Evolutionary conservation across 2,113 vertebrate genomes (phyloP).

Genomic region (Phaethon lepturus): DNA sequence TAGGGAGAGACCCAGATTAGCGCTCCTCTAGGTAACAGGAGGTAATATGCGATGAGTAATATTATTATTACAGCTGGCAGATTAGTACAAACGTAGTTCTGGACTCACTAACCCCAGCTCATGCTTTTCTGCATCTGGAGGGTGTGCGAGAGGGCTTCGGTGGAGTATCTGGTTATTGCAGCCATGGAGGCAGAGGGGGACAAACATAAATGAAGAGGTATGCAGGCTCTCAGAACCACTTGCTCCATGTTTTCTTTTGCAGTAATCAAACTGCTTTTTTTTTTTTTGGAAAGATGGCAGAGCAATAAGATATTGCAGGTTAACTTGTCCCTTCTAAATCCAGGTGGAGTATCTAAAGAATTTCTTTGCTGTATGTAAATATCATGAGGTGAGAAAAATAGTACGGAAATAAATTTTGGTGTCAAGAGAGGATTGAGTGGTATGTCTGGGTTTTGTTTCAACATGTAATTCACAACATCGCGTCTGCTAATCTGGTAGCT

Average conservation of each 20-base stretch:
- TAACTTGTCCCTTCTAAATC: neutral
- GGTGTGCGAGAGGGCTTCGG: neutral
- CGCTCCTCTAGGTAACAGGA: neutral
- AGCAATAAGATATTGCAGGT: neutral
- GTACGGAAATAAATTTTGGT: neutral
- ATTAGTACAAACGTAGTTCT: fast-evolving
- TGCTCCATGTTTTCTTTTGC: neutral
- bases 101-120: neutral
- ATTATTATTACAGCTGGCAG: neutral
- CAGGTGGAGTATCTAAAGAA: neutral
- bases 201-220: neutral
- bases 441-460: slow-evolving; percentile 10
- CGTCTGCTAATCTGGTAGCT: slow-evolving; percentile 47
- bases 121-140: fast-evolving
- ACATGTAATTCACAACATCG: slow-evolving; percentile 40
- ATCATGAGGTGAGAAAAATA: slow-evolving; percentile 6
- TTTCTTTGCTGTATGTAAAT: neutral
- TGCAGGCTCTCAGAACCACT: neutral
- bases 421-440: neutral
- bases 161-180: neutral
- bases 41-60: too few species aligned
- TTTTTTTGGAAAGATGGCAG: neutral
- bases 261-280: neutral
- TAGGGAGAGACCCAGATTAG: neutral
- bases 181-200: neutral